Evolutionary conservation across 2,113 vertebrate species (phyloP), one percentile per base, ranked within the genome.

Genomic region (Panurus biarmicus): DNA sequence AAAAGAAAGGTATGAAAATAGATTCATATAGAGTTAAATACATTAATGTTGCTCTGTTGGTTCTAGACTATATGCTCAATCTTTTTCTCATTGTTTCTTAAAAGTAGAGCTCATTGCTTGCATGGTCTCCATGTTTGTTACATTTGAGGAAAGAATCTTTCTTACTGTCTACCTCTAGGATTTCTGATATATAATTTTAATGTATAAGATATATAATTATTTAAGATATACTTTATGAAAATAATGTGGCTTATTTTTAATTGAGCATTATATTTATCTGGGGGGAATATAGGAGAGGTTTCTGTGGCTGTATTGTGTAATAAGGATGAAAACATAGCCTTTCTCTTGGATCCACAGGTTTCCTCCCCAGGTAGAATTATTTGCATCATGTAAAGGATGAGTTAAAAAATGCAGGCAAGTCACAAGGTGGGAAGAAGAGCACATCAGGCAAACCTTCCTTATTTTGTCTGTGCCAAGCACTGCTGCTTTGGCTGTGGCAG

Each of bases 1-100:
- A 87, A 89, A 82, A 79, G 23, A 86, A 86, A 82, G 24, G 21
- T 76, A 80, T 91, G 67, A 90, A 93, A 91, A 91, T 77, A 80
- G 66, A 61, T 82, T 79, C 1, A 29, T 64, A 44, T 33, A 70
- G 86, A 91, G 90, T 95, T 74, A 83, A 93, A 74, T 77, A 44
- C 17, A 36, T 83, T 87, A 58, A 74, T 86, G 47, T 31, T 82
- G 58, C 35, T 44, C 38, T 62, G 58, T 53, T 89, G 21, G 19
- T 95, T 92, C 81, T 95, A 58, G 81, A 77, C 67, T 83, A 3
- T 85, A 70, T 40, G 40, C 10, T 85, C 28, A n/a, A 70, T 36
- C 29, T 89, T 94, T 81, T 91, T 60, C 40, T 77, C n/a, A 57
- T 44, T 8, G 28, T 33, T 15, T 84, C 13, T 15, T 33, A 48